These are phyloP conservation scores for Furcula furcula DNA, from an alignment of 2,888 invertebrate species.

Conservation along the genomic window DNA sequence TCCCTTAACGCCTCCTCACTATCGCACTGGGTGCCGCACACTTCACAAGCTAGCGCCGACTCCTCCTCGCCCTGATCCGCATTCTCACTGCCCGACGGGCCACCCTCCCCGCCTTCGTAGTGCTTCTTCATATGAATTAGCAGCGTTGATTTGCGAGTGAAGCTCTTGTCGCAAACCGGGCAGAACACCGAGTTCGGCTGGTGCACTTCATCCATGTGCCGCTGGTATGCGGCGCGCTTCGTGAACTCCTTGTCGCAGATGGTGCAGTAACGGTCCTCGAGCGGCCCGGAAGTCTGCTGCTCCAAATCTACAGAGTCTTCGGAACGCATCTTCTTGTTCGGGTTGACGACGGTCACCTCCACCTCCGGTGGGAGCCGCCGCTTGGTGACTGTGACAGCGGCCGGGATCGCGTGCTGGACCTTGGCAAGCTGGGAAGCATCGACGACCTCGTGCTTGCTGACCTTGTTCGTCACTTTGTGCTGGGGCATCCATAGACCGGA, in stretches of 20 bases:
- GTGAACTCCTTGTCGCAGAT: constrained; percentile 84
- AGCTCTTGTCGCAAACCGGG: constrained; percentile 83
- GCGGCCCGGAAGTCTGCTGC: constrained; percentile 60
- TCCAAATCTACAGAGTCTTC: constrained; percentile 71
- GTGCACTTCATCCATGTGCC: constrained; percentile 82
- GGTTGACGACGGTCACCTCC: constrained; percentile 76
- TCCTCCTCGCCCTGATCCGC: constrained; percentile 55
- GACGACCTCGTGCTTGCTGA: constrained; percentile 74
- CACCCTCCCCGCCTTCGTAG: constrained; percentile 69
- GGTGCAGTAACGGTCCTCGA: constrained; percentile 80
- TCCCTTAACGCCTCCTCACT: constrained; percentile 80
- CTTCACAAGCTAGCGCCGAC: constrained; percentile 74
- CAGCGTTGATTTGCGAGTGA: constrained; percentile 83
- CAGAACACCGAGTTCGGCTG: constrained; percentile 81
- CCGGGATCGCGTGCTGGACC: constrained; percentile 37
- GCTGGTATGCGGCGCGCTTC: constrained; percentile 81
- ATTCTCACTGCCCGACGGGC: constrained; percentile 41
- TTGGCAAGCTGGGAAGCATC: constrained; percentile 56
- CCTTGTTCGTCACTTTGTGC: constrained; percentile 75
- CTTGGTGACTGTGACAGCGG: constrained; percentile 45
- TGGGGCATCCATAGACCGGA: constrained; percentile 79
- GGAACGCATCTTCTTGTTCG: constrained; percentile 72
- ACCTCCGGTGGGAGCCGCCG: constrained; percentile 74
- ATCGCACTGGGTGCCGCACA: constrained; percentile 83
- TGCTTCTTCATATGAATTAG: constrained; percentile 84